Evolutionary conservation across 2,888 invertebrate genomes (phyloP), one percentile per base, ranked within the genome.

Genomic region (Tiliacea aurago): DNA sequence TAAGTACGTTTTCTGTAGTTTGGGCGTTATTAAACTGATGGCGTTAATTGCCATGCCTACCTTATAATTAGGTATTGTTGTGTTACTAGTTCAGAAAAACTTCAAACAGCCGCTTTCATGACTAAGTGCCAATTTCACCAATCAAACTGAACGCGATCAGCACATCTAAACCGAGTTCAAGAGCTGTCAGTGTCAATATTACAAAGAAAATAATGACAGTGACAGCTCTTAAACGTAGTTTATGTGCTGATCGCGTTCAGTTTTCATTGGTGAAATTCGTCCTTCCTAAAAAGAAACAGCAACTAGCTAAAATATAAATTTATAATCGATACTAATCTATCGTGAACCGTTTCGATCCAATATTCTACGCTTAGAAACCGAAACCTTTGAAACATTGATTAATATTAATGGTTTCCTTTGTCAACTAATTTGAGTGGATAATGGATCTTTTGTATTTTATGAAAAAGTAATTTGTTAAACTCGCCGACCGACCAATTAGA

Each of bases 381-480:
- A 82, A 91, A 89, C 91, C 93, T 94, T 94, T 94, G 90, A 92
- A 93, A 92, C 91, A 90, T 91, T 94, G 94, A 95, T 95, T 94
- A 94, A 94, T 93, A 96, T 95, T 95, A 95, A 96, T 94, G 94
- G 93, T 94, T 94, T 93, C 92, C 92, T 90, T 89, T 84, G 90
- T 90, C 90, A 94, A 92, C 94, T 94, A 95, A 95, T 95, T 96
- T 95, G 93, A 94, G 93, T 94, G 94, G 93, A 95, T 95, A 95
- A 95, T 95, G 94, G 95, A 91, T 91, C 94, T 94, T 94, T 95
- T 94, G 95, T 94, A 93, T 90, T 90, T 90, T 88, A 91, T 93
- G 93, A 93, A 95, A 95, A 95, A 94, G 95, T 95, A 95, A 95
- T 95, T 94, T 94, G 90, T 91, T 88, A 74, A 86, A 87, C 87